Conservation (phyloP, 2,888 invertebrate genomes). For the Lottia gigantea region DNA sequence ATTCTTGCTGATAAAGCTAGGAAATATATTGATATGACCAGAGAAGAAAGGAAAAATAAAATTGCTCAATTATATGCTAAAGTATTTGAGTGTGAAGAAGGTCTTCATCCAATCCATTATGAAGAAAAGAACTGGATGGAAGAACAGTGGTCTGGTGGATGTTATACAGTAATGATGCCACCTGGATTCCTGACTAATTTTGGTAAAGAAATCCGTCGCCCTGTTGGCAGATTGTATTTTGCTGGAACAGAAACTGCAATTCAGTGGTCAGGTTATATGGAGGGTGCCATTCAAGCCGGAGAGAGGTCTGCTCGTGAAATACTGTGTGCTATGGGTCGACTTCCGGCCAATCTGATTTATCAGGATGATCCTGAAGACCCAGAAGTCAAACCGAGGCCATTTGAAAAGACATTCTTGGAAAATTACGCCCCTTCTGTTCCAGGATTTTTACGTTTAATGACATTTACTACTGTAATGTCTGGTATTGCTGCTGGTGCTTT, state of each 20-base stretch:
- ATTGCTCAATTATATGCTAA: slow-evolving; percentile 51
- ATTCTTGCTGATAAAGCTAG: slow-evolving; percentile 57
- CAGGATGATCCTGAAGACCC: slow-evolving; percentile 49
- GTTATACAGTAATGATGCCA: slow-evolving; percentile 66
- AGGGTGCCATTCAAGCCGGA: slow-evolving; percentile 62
- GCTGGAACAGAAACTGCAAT: slow-evolving; percentile 63
- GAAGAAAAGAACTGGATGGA: slow-evolving; percentile 68
- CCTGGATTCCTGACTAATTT: slow-evolving; percentile 65
- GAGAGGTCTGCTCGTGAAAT: slow-evolving; percentile 61
- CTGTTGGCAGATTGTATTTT: slow-evolving; percentile 56
- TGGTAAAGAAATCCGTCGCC: slow-evolving; percentile 57
- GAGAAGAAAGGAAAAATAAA: slow-evolving; percentile 48
- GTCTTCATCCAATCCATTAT: slow-evolving; percentile 57
- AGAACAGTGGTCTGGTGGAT: slow-evolving; percentile 69
- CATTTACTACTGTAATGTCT: neutral
- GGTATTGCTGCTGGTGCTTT: neutral
- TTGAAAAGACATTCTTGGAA: slow-evolving; percentile 20
- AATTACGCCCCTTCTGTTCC: slow-evolving; percentile 23
- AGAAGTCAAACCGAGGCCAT: slow-evolving; percentile 22
- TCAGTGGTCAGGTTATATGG: slow-evolving; percentile 62
- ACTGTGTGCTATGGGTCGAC: slow-evolving; percentile 43
- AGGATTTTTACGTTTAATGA: slow-evolving; percentile 18
- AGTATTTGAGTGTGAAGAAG: slow-evolving; percentile 52
- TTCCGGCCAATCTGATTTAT: slow-evolving; percentile 51
- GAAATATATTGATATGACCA: slow-evolving; percentile 34